Evolutionary conservation across 2,888 invertebrate genomes (phyloP), one percentile per base, ranked within the genome.

Genomic region (Agrochola circellaris): DNA sequence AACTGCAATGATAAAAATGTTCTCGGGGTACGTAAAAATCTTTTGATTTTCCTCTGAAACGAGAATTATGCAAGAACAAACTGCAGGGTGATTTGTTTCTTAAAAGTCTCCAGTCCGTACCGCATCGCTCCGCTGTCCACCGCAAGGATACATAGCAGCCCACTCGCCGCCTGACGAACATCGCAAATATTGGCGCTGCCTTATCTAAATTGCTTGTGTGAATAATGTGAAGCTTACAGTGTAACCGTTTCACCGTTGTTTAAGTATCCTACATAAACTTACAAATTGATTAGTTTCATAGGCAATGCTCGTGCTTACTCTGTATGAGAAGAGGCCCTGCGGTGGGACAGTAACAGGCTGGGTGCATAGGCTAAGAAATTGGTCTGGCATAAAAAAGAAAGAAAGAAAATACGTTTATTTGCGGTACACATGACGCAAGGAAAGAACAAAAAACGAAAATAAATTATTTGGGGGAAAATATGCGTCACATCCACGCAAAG

Each of bases 191-290:
- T 88, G 88, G 73, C 72, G 75, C 17, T 81, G 78, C 77, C 75
- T 88, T 88, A 88, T 88, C 88, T 88, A 86, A 88, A 88, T 88
- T 88, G 85, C 78, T 80, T 80, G 73, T 81, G 77, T 88, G 88
- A 88, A 77, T 88, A 82, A 87, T 82, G 84, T 61, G 74, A 58
- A 73, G 69, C 73, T 84, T 64, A 69, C 69, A 68, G 64, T 72
- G 75, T 74, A 66, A 69, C 73, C 69, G 61, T 61, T 73, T 42
- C 62, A 48, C 54, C 38, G 23, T 66, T 77, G 79, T 75, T 77
- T 77, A 69, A 76, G 71, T 51, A 38, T 26, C 72, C 51, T 38
- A 51, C 48, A 54, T 60, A 71, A 62, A 77, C 65, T 34, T 56
- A 69, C 65, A 66, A 72, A 82, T 84, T 75, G 64, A 83, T 75